Base-by-base conservation (phyloP, 2,797 vertebrate species). In the Coregonus ussuriensis region DNA sequence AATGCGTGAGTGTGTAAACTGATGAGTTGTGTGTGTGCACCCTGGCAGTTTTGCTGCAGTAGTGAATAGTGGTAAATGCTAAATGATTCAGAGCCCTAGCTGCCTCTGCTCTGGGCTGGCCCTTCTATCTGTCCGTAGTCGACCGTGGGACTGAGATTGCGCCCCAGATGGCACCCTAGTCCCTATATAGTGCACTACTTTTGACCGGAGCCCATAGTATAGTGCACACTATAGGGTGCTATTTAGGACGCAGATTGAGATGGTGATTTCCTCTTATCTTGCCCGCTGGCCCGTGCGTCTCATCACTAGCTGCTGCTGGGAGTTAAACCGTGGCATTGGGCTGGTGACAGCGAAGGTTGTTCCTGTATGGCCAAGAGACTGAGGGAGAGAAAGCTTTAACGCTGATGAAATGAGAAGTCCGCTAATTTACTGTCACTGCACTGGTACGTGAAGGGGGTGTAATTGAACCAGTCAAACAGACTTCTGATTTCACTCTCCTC, bases 11-110 rank as follows among this genome's bases (percentile, higher is more conserved):
- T 80, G 71, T 67, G 63, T 62, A 14, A 21, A 21, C 54, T 66
- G 29, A 31, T 16, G 18, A 18, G 31, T 4, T 54, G 73, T 79
- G 35, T 54, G 51, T 65, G 41, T n/a, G 71, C 41, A 16, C 21
- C 62, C 41, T 13, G 71, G 51, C 41, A 70, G 74, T 65, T 52
- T 74, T 71, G 54, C 76, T 78, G 70, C 70, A 69, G 59, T 75
- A 47, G 14, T 66, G 11, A 59, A n/a, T n/a, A 59, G 29, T 76
- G 68, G 74, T 79, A 51, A 79, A 79, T 76, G 67, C 69, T 78
- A 47, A 78, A 79, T 77, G 74, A 79, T 72, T 78, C 65, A 82
- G 71, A 5, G 18, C 16, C 14, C 56, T 15, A 3, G 52, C 29
- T 37, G 25, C 70, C 35, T 63, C 4, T 13, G 25, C 31, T 73